These are phyloP conservation scores for Nothoprocta pentlandii DNA, from an alignment of 2,113 vertebrate species.

Conservation along the genomic window DNA sequence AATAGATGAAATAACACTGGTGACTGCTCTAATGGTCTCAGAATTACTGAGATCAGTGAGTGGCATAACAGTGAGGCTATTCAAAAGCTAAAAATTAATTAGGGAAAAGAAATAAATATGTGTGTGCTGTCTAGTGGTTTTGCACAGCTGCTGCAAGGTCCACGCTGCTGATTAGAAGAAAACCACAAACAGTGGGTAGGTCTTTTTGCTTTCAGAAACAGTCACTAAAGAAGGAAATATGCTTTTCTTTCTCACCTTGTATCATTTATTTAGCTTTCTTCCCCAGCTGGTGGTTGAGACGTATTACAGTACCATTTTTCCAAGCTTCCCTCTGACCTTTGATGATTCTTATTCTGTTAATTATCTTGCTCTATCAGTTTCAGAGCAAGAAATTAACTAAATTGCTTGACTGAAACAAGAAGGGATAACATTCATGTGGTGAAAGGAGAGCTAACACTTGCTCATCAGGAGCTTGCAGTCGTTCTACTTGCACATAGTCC, in stretches of 20 bases:
- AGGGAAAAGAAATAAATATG: not conserved
- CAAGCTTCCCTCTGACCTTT: not conserved
- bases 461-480: not conserved
- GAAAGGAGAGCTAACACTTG: not conserved
- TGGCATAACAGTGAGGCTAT: not conserved
- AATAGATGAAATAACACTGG: not conserved
- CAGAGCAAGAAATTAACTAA: not conserved
- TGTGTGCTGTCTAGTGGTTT: not conserved
- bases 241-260: not conserved
- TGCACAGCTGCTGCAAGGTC: not conserved
- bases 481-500: accelerated
- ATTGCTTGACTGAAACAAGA: not conserved
- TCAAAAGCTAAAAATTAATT: not conserved
- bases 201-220: not conserved
- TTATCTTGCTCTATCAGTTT: not conserved
- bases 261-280: not conserved
- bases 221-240: not conserved
- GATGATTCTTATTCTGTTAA: not conserved
- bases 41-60: not conserved
- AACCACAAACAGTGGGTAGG: not conserved
- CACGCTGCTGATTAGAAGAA: not conserved
- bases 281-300: not conserved
- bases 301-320: not conserved
- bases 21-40: not conserved
- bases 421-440: not conserved